Evolutionary conservation across 2,113 vertebrate genomes (phyloP).

Genomic region (Mobula birostris): DNA sequence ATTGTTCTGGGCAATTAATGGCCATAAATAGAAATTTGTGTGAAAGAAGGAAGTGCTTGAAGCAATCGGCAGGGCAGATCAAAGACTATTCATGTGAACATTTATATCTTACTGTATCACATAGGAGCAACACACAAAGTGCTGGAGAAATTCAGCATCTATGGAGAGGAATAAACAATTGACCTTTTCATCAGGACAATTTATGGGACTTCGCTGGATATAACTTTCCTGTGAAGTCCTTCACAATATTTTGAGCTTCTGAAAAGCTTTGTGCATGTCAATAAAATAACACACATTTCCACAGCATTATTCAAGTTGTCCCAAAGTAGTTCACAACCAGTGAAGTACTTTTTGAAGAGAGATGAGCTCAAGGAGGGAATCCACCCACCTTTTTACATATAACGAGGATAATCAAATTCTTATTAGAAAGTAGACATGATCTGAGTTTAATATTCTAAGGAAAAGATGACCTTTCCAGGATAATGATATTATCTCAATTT

Average conservation of each 20-base stretch:
- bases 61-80: too few species aligned
- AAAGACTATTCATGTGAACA: too few species aligned
- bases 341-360: not conserved
- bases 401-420: not conserved
- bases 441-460: not conserved
- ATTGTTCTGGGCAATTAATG: not conserved
- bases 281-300: not conserved
- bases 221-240: not conserved
- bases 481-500: not conserved
- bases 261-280: not conserved
- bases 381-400: not conserved
- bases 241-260: not conserved
- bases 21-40: not conserved
- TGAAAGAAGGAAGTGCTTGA: too few species aligned
- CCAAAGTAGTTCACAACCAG: not conserved
- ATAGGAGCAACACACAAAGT: not conserved
- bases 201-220: not conserved
- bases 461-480: not conserved
- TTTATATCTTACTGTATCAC: not conserved
- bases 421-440: not conserved
- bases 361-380: not conserved
- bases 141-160: too few species aligned
- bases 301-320: not conserved
- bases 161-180: too few species aligned
- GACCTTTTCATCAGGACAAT: too few species aligned